phyloP scores from a whole-genome alignment of 2,888 invertebrate species.

The Pachymerium ferrugineum region DNA sequence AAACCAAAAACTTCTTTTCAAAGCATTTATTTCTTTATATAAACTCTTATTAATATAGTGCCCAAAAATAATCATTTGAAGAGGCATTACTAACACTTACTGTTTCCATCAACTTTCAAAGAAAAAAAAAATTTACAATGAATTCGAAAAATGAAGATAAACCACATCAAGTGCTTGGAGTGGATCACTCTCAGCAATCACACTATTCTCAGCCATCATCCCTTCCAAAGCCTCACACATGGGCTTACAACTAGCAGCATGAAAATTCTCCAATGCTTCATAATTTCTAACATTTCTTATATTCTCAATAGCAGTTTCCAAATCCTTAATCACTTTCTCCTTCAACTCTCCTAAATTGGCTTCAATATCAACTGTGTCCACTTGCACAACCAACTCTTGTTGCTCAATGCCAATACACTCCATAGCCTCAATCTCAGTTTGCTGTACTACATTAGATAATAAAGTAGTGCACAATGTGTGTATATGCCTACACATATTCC shows the following conservation, averaged over 20 bases:
- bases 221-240: neutral
- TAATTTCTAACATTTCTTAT: neutral
- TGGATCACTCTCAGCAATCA: neutral
- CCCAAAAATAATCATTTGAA: too few species aligned
- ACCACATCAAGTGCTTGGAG: too few species aligned
- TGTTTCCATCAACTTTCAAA: too few species aligned
- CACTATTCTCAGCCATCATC: neutral
- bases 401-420: neutral
- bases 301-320: neutral
- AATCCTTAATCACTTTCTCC: neutral
- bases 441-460: neutral
- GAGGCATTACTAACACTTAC: too few species aligned
- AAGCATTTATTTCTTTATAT: too few species aligned
- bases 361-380: neutral
- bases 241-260: neutral
- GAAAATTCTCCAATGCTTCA: neutral
- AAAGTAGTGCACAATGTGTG: neutral
- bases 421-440: neutral
- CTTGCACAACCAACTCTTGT: neutral
- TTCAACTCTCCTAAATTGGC: neutral
- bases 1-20: too few species aligned
- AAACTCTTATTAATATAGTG: too few species aligned
- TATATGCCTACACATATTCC: slow-evolving; percentile 1
- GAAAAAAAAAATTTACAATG: too few species aligned
- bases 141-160: too few species aligned